Conservation (phyloP, 2,113 vertebrate species). For the Vidua chalybeata region DNA sequence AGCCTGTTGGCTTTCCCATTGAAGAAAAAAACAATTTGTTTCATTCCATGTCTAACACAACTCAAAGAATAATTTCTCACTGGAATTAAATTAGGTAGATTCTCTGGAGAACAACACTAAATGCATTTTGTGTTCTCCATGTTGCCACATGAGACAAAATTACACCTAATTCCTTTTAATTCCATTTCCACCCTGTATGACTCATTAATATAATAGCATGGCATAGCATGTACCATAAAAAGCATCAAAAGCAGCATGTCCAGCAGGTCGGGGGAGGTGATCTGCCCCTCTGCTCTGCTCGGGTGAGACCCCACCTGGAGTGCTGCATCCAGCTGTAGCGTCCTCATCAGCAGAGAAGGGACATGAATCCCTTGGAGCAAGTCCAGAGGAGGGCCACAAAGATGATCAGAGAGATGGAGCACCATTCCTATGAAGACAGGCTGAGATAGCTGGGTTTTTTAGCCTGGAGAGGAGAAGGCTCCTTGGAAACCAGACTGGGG, state of each 20-base stretch:
- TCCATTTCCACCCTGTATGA: slow-evolving; percentile 46
- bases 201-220: background rate
- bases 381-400: background rate
- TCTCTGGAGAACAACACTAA: slow-evolving; percentile 25
- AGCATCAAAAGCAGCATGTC: background rate
- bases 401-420: background rate
- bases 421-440: background rate
- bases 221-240: background rate
- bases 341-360: background rate
- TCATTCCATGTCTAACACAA: background rate
- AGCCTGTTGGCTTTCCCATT: background rate
- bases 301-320: background rate
- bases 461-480: background rate
- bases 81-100: slow-evolving; percentile 18
- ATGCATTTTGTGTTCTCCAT: slow-evolving; percentile 19
- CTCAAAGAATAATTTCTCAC: background rate
- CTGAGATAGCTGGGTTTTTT: background rate
- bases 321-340: background rate
- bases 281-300: background rate
- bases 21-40: background rate
- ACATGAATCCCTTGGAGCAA: background rate
- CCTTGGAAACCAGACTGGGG: background rate
- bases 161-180: slow-evolving; percentile 44
- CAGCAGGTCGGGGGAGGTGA: background rate
- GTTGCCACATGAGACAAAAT: slow-evolving; percentile 16